A percentile compares a stretch with the other conserved stretches of the same genome.
Evolutionary conservation across 2,113 vertebrate species (phyloP).

Genomic region (Boleophthalmus pectinirostris): DNA sequence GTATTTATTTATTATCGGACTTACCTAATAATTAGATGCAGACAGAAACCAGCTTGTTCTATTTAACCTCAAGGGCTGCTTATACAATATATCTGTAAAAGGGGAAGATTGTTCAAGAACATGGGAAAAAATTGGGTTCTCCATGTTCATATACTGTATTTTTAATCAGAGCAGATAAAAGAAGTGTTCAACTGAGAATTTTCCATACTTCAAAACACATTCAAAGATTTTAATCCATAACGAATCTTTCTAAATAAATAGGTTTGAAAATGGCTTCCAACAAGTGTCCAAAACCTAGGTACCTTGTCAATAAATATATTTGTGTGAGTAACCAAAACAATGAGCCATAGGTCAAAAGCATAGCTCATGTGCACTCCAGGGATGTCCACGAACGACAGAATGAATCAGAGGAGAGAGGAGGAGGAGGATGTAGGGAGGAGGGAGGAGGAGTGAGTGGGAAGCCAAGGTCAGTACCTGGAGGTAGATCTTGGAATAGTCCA

Average conservation of each 20-base stretch:
- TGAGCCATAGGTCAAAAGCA: background rate
- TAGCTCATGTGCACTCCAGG: background rate
- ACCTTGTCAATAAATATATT: background rate
- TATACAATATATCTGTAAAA: too few relatives aligned
- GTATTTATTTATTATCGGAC: too few relatives aligned
- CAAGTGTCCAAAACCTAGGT: background rate
- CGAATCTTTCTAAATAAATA: too few relatives aligned
- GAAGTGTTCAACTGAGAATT: too few relatives aligned
- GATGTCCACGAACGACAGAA: background rate
- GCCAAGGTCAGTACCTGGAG: background rate
- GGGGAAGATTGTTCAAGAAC: too few relatives aligned
- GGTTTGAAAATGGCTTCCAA: too few relatives aligned
- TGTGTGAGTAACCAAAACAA: constrained; percentile 1
- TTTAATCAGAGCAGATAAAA: too few relatives aligned
- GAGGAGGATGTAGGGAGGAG: background rate
- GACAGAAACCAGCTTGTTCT: too few relatives aligned
- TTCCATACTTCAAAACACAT: background rate
- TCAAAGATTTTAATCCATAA: background rate
- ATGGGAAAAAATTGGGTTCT: too few relatives aligned
- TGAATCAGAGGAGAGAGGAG: background rate
- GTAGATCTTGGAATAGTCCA: background rate
- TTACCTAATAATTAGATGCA: too few relatives aligned
- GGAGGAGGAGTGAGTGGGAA: background rate
- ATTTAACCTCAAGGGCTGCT: too few relatives aligned
- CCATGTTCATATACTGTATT: too few relatives aligned